Evolutionary conservation across 2,888 invertebrate species (phyloP), one percentile per base, ranked within the genome.

Genomic region (Lissonota sp.): DNA sequence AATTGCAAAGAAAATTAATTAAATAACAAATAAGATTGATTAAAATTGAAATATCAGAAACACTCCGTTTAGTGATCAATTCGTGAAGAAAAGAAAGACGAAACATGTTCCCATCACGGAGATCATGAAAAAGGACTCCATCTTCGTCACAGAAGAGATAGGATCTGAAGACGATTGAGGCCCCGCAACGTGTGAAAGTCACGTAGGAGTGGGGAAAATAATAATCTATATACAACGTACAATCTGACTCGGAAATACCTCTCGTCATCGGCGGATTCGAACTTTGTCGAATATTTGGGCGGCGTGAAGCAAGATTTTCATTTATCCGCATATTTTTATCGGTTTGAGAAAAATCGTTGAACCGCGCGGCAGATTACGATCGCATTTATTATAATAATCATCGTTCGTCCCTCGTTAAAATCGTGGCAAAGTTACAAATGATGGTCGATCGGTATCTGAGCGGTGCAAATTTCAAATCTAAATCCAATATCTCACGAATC

Each of bases 401-500:
- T 51, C 51, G 39, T 42, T 55, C 49, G n/a, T n/a, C 40, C 14
- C 51, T 74, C 62, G 79, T 60, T 75, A 60, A 66, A 79, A 49
- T 69, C 62, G 78, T 74, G 73, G 60, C 74, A 74, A 74, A 81
- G 78, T 74, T 70, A 78, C 77, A 78, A 81, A 78, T 81, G 51
- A 62, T 62, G 44, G 64, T 55, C 37, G 74, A 78, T 81, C 64
- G 63, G 66, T 81, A 81, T 77, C 72, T 16, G 40, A 51, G 62
- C 46, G 58, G 37, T 37, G 74, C 70, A 53, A 81, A 81, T 81
- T 74, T 44, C 74, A 49, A 73, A 91, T 91, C 91, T 90, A 89
- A 87, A 92, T 91, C 90, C 90, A 88, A 91, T 91, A 91, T 92
- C 91, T 89, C 70, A 62, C 40, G 58, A 64, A 77, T 75, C 67